Evolutionary conservation across 53 echinoderm and acorn worm genomes (phyloP), one percentile per base, ranked within the genome.

Genomic region (Zoroaster sp.): DNA sequence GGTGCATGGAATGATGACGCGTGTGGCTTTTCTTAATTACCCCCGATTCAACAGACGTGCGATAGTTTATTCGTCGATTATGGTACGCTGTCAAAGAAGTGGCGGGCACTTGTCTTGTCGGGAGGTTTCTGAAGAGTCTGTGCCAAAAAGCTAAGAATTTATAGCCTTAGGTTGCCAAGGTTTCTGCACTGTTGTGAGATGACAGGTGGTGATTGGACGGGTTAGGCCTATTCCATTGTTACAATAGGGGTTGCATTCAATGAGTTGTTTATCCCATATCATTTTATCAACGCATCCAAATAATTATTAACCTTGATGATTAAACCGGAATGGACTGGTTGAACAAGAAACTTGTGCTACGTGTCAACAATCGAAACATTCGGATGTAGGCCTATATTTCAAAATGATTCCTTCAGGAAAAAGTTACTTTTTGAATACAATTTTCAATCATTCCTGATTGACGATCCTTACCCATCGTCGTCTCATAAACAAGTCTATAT

Each of bases 91-190:
- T 2, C 2, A 28, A 25, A 28, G 0, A 59, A 13, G 28, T 49
- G 13, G 45, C 52, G 34, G 47, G 28, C 11, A 23, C 35, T 9
- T 34, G 11, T 69, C 69, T 35, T 14, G 69, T 35, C 11, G 35
- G 12, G 46, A 46, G 12, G 12, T 46, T 8, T 12, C 46, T 8
- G 20, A 4, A 21, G 14, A 4, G n/a, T 18, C 17, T 55, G 18
- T 55, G 59, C 14, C 4, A 21, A 18, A 46, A 46, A 46, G 7
- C 12, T 8, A 12, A 23, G 73, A 73, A 73, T 79, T 59, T 79
- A 79, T 79, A 79, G 79, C 63, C 65, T 79, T 36, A 36, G 23
- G 79, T 79, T 79, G 79, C 40, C 79, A 79, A 40, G 79, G 55
- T 79, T 59, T 55, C 42, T 20, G 15, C 38, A 20, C 54, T 23